Conservation (phyloP, 2,797 vertebrate species). For the Parauchenoglanis ngamensis region DNA sequence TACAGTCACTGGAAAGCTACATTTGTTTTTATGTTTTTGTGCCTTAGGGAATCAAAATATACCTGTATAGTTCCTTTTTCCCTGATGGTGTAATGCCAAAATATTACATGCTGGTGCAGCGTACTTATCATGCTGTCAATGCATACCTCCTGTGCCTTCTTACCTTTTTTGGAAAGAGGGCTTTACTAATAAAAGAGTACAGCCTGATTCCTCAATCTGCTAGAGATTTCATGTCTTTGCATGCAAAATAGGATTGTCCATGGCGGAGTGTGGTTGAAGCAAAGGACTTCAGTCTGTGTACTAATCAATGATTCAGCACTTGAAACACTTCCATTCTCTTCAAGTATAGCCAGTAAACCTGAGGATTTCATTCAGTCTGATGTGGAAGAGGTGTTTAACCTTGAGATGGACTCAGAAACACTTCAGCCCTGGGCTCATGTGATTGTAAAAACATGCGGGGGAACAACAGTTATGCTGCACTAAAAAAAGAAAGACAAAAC, state of each 20-base stretch:
- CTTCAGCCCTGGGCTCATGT: not conserved
- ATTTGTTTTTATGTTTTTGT: not conserved
- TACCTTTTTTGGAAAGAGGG: constrained; percentile 1
- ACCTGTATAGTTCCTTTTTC: not conserved
- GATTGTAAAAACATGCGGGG: not conserved
- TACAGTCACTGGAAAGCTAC: not conserved
- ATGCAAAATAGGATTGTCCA: not conserved
- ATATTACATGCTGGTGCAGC: not conserved
- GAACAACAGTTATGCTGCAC: not conserved
- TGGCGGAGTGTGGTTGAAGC: constrained; percentile 4
- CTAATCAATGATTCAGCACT: constrained; percentile 29
- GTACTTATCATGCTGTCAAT: not conserved
- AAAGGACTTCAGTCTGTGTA: constrained; percentile 11
- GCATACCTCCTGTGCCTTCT: not conserved
- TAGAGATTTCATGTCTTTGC: constrained; percentile 15
- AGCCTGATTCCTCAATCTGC: not conserved
- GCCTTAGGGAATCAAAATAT: constrained; percentile 1
- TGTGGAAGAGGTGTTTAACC: constrained; percentile 18
- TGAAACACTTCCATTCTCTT: not conserved
- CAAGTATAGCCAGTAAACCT: constrained; percentile 27
- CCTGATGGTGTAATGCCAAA: not conserved
- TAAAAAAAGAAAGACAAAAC: not conserved
- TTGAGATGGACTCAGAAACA: not conserved
- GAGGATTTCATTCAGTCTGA: constrained; percentile 33
- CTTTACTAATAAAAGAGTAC: constrained; percentile 9